phyloP scores from a whole-genome alignment of 1,140 invertebrate genomes.

The Drosophila kurseongensis region DNA sequence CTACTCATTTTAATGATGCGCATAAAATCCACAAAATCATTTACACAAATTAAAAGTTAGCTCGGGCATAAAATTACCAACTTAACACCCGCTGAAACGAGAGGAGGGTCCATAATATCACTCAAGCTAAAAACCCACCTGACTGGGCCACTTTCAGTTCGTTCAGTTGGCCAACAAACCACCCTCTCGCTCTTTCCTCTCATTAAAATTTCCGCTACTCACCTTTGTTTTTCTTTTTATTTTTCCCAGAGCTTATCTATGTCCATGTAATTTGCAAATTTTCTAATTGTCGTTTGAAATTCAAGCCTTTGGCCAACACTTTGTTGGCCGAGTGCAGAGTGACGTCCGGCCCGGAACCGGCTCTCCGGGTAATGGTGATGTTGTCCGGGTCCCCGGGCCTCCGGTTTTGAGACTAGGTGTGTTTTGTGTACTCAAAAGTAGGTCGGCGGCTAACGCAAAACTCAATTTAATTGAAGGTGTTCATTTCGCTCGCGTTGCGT shows the following conservation, averaged over 20 bases:
- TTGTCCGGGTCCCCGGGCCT: conserved; percentile 10
- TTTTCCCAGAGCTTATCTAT: conserved; percentile 37
- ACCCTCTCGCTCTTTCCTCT: conserved; percentile 44
- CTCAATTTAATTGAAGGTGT: conserved; percentile 76
- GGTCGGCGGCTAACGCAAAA: conserved; percentile 58
- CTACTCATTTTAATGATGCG: conserved; percentile 67
- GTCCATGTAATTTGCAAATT: conserved; percentile 77
- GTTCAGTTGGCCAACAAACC: not conserved
- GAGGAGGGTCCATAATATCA: conserved; percentile 13
- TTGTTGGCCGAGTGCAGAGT: conserved; percentile 43
- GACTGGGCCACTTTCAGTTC: conserved; percentile 37
- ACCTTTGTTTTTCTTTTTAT: conserved; percentile 27
- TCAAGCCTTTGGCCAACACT: conserved; percentile 74
- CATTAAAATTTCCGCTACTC: conserved; percentile 53
- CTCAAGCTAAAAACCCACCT: conserved; percentile 23
- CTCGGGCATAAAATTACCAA: conserved; percentile 84
- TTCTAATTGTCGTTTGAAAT: conserved; percentile 82
- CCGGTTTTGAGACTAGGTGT: conserved; percentile 35
- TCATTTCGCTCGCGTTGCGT: conserved; percentile 47
- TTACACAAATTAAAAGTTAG: conserved; percentile 82
- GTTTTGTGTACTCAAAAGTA: conserved; percentile 49
- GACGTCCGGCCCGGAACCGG: conserved; percentile 56
- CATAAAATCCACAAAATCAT: conserved; percentile 81
- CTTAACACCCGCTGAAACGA: conserved; percentile 75
- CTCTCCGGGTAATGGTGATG: not conserved